Percentiles rank a stretch among this genome's conserved stretches.
phyloP scores from a whole-genome alignment of 2,113 vertebrate species.

The Channa argus region DNA sequence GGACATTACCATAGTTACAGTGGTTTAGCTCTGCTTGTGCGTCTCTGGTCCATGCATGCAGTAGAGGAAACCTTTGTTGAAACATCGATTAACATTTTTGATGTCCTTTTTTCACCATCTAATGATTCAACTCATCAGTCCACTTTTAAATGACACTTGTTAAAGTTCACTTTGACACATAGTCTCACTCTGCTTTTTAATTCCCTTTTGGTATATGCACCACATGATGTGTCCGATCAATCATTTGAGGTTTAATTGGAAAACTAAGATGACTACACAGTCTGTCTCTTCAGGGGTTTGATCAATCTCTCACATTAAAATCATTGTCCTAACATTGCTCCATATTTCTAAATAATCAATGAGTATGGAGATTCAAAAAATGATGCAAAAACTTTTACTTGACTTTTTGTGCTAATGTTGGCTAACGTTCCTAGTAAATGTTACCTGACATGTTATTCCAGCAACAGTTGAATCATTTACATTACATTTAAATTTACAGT shows the following conservation, averaged over 20 bases:
- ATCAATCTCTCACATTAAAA: neutral
- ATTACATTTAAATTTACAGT: too few species aligned
- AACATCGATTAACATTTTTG: slow-evolving; percentile 59
- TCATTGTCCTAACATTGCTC: neutral
- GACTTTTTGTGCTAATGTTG: too few species aligned
- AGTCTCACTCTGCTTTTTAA: neutral
- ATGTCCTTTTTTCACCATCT: slow-evolving; percentile 42
- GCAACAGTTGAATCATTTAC: too few species aligned
- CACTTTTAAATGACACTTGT: slow-evolving; percentile 31
- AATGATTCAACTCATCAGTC: slow-evolving; percentile 40
- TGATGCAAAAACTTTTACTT: too few species aligned
- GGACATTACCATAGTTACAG: slow-evolving; percentile 56
- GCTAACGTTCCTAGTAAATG: too few species aligned
- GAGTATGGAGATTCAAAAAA: too few species aligned
- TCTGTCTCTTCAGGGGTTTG: neutral
- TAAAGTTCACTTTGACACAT: neutral
- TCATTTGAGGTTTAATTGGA: slow-evolving; percentile 16
- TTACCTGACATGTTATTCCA: too few species aligned
- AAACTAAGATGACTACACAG: neutral
- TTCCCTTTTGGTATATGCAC: slow-evolving; percentile 12
- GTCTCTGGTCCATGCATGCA: neutral
- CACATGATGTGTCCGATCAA: slow-evolving; percentile 21
- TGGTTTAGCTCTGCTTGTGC: slow-evolving; percentile 10
- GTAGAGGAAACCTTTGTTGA: slow-evolving; percentile 11
- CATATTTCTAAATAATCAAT: neutral